A percentile compares a stretch with the other conserved stretches of the same genome.
Conservation (phyloP, 2,797 vertebrate species). For the Gymnocypris eckloni region DNA sequence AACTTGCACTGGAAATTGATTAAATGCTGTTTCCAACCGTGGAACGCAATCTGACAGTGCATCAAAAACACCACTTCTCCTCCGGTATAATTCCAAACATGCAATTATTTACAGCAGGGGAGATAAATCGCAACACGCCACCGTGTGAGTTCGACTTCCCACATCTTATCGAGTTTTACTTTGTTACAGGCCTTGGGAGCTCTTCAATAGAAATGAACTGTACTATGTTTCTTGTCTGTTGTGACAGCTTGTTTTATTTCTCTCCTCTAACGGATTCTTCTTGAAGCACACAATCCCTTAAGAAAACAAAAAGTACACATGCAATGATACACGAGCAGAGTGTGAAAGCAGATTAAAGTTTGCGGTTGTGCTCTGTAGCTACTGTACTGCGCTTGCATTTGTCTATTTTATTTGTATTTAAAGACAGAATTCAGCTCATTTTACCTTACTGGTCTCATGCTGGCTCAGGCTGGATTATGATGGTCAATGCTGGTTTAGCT, state of each 20-base stretch:
- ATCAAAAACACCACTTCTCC: slow-evolving; percentile 70
- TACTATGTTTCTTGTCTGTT: slow-evolving; percentile 20
- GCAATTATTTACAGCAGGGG: slow-evolving; percentile 71
- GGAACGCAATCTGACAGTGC: slow-evolving; percentile 72
- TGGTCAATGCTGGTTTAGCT: neutral
- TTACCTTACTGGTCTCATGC: neutral
- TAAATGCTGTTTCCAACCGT: slow-evolving; percentile 70
- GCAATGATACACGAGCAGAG: neutral
- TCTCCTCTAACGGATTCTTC: neutral
- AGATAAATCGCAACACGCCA: slow-evolving; percentile 56
- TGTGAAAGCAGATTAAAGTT: slow-evolving; percentile 27
- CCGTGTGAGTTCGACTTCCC: neutral
- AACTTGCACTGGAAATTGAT: slow-evolving; percentile 66
- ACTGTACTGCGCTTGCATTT: neutral
- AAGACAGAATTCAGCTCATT: neutral
- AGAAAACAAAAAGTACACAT: slow-evolving; percentile 18
- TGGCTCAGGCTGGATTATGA: neutral
- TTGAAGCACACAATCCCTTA: slow-evolving; percentile 4
- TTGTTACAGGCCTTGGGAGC: slow-evolving; percentile 29
- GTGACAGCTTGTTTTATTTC: slow-evolving; percentile 29
- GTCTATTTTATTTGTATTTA: neutral
- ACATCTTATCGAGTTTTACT: slow-evolving; percentile 24
- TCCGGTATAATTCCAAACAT: slow-evolving; percentile 70
- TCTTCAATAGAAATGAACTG: slow-evolving; percentile 16
- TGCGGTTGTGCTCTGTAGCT: neutral